A percentile compares a stretch with the other conserved stretches of the same genome.
Evolutionary conservation across 2,113 vertebrate genomes (phyloP).

Genomic region (Nothoprocta perdicaria): DNA sequence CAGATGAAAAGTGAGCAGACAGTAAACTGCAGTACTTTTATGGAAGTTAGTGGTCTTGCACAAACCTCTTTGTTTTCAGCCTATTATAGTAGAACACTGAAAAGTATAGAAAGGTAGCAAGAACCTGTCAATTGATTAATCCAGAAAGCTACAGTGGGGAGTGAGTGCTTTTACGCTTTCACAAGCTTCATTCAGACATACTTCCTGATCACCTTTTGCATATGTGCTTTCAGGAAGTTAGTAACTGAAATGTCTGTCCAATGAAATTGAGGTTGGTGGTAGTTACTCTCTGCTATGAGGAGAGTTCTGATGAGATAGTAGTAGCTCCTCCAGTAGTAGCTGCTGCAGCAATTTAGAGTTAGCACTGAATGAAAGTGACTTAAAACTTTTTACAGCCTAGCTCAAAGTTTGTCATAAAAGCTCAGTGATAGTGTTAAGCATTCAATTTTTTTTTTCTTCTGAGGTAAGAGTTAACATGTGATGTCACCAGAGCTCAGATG

Average conservation of each 20-base stretch:
- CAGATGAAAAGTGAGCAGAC: background rate
- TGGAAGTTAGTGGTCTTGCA: too few species aligned
- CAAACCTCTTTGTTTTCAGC: background rate
- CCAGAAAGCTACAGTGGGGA: background rate
- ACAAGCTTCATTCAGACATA: too few species aligned
- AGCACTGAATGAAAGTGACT: background rate
- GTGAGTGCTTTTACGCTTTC: too few species aligned
- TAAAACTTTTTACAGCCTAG: background rate
- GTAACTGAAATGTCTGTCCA: rapidly evolving
- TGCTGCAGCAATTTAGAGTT: background rate
- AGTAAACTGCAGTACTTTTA: rapidly evolving
- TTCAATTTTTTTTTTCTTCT: too few species aligned
- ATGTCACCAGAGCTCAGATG: too few species aligned
- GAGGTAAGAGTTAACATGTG: too few species aligned
- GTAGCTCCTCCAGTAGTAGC: too few species aligned
- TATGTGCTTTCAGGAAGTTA: background rate
- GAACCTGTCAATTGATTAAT: background rate
- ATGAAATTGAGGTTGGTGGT: rapidly evolving
- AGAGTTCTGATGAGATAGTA: background rate
- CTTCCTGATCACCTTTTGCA: background rate
- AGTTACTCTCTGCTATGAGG: background rate
- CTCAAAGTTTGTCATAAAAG: background rate
- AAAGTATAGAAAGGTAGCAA: background rate
- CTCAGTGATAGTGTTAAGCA: rapidly evolving
- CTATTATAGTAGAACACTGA: rapidly evolving